These are phyloP conservation scores for Drosophila macrospina DNA, from an alignment of 2,888 invertebrate genomes.

Conservation along the genomic window DNA sequence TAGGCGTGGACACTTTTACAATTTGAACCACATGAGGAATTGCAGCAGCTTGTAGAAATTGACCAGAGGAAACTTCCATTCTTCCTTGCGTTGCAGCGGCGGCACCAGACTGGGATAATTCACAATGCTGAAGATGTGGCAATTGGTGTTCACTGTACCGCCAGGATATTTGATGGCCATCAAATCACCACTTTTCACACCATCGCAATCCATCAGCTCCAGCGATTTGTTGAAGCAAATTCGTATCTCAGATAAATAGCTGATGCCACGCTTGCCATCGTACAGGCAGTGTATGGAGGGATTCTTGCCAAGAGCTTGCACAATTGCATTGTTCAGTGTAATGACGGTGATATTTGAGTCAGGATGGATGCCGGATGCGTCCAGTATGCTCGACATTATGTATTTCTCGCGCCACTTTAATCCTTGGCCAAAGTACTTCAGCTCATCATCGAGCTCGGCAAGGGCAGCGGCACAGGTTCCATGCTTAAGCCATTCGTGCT, in stretches of 20 bases:
- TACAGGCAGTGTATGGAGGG: conserved; percentile 89
- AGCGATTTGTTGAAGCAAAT: conserved; percentile 91
- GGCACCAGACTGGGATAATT: conserved; percentile 87
- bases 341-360: conserved; percentile 86
- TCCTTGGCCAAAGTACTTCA: conserved; percentile 90
- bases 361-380: conserved; percentile 87
- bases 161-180: conserved; percentile 78
- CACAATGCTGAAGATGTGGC: conserved; percentile 86
- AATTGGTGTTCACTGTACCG: conserved; percentile 87
- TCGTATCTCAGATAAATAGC: conserved; percentile 89
- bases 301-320: conserved; percentile 86
- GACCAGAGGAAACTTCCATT: conserved; percentile 85
- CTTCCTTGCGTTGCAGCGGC: conserved; percentile 59
- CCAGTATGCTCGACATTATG: conserved; percentile 88
- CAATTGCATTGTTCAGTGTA: conserved; percentile 87
- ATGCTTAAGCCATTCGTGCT: conserved; percentile 93
- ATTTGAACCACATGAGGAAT: conserved; percentile 88
- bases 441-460: conserved; percentile 87
- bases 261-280: conserved; percentile 87
- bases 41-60: conserved; percentile 87
- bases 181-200: conserved; percentile 84
- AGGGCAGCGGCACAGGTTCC: conserved; percentile 91
- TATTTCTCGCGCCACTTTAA: conserved; percentile 88
- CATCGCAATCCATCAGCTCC: conserved; percentile 89
- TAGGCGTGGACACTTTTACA: conserved; percentile 81